Base-by-base conservation (phyloP, 2,888 invertebrate genomes). In the Cremastinae sp. region DNA sequence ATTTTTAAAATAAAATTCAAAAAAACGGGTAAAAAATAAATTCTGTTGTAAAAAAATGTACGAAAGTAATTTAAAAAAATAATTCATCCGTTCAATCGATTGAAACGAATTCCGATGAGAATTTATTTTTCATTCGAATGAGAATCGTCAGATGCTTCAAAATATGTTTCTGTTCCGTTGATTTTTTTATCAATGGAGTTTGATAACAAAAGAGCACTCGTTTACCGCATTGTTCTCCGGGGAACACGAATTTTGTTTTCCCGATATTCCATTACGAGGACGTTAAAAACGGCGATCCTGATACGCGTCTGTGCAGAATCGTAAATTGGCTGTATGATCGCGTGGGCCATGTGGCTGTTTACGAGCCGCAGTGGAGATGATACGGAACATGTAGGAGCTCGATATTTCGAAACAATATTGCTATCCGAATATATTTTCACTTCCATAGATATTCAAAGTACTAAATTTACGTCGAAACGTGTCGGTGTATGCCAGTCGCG, bases 331-430 rank as follows among this genome's bases (percentile, higher is more conserved):
- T 53, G 75, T 74, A 72, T 62, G 69, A 28, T 22, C 73, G 83
- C 80, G 83, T 85, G 81, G 83, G 84, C 75, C 80, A 76, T 80
- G 56, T 75, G 45, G 12, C 72, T 64, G 55, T 69, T 74, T 76
- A 76, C 79, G 74, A 69, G 75, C 28, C 28, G 28, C 70, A 78
- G 78, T 78, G 78, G 79, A 78, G 80, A 81, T 80, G 79, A 70
- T 79, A 80, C 76, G 73, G 66, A 70, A 75, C 78, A 68, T 73
- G 58, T 73, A 70, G 73, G 69, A 76, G 69, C 55, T 69, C 69
- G 64, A 65, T 69, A 70, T 73, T 76, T 69, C 73, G 47, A 69
- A 73, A 70, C 55, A 58, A 72, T 59, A 72, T 66, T 56, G 55
- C 49, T 53, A 53, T 69, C 28, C 51, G 45, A 45, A 47, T 62